Percentiles rank a stretch among this genome's conserved stretches.
phyloP scores from a whole-genome alignment of 1,140 invertebrate species.

The Linepithema humile region DNA sequence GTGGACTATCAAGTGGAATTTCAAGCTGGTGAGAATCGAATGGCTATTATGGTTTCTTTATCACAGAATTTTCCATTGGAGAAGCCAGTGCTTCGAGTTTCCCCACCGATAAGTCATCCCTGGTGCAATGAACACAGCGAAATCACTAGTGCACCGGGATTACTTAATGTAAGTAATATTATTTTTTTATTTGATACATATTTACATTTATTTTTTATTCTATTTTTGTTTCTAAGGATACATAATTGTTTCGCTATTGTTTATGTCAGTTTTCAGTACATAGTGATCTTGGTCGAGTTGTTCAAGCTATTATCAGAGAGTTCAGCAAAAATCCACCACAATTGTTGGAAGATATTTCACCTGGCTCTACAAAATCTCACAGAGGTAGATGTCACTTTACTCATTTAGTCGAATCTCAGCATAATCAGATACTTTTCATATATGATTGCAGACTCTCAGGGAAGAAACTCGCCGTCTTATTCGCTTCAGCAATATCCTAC shows the following conservation, averaged over 20 bases:
- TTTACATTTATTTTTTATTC: background rate
- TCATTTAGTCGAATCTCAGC: background rate
- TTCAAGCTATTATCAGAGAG: conserved; percentile 91
- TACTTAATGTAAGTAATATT: conserved; percentile 87
- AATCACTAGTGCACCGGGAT: conserved; percentile 88
- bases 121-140: conserved; percentile 89
- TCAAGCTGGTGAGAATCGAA: conserved; percentile 85
- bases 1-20: conserved; percentile 90
- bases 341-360: conserved; percentile 81
- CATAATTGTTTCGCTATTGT: conserved; percentile 56
- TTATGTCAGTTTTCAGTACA: conserved; percentile 88
- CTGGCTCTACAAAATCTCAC: conserved; percentile 77
- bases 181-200: background rate
- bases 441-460: conserved; percentile 78
- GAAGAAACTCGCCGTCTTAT: conserved; percentile 79
- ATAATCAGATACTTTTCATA: background rate
- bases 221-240: background rate
- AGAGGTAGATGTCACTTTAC: conserved; percentile 76
- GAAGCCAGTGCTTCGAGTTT: conserved; percentile 88
- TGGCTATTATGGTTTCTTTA: conserved; percentile 87
- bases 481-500: conserved; percentile 74
- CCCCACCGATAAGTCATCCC: conserved; percentile 87
- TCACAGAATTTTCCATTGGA: conserved; percentile 90
- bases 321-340: conserved; percentile 88
- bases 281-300: conserved; percentile 91